Evolutionary conservation across 2,888 invertebrate genomes (phyloP), one percentile per base, ranked within the genome.

Genomic region (Leptinotarsa peninsularis): DNA sequence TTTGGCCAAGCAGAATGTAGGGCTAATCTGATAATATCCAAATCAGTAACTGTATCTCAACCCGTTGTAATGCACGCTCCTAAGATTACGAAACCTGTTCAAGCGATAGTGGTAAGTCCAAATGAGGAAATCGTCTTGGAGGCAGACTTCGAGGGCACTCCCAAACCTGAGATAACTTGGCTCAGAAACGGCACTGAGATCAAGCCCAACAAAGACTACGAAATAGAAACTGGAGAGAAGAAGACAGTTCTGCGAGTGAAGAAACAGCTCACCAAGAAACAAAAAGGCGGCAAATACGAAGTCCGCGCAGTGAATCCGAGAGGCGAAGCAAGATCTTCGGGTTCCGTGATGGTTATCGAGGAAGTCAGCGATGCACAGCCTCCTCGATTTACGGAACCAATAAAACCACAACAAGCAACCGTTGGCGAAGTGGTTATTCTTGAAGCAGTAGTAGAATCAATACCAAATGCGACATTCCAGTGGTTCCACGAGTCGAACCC

Each of bases 221-320:
- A 89, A 54, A 92, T 95, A 70, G 88, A 89, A 7, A 90, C 90
- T 23, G 90, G 91, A 79, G 91, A 93, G 76, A 92, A 90, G 66
- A 91, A 89, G 77, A 94, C 94, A 0, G 91, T 89, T 63, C 88
- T 96, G 43, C 91, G 88, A 81, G 91, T 96, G 76, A 89, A 90
- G 54, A 92, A 94, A 79, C 81, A 78, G 27, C 80, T 80, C 10
- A 91, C 92, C 82, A 92, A 92, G 63, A 93, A 93, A 86, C 93
- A 93, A 84, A 94, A 95, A 85, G 91, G 92, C 76, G 98, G 98
- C 49, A 96, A 96, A 88, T 98, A 97, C 88, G 96, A 97, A 90
- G 93, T 96, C 17, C 90, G 93, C 43, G 93, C 95, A n/a, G 91
- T 93, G 83, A 95, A 95, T 88, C 91, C 92, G 76, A 93, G 92